These are phyloP conservation scores for Candoia aspera DNA, from an alignment of 2,113 vertebrate genomes.

Conservation along the genomic window DNA sequence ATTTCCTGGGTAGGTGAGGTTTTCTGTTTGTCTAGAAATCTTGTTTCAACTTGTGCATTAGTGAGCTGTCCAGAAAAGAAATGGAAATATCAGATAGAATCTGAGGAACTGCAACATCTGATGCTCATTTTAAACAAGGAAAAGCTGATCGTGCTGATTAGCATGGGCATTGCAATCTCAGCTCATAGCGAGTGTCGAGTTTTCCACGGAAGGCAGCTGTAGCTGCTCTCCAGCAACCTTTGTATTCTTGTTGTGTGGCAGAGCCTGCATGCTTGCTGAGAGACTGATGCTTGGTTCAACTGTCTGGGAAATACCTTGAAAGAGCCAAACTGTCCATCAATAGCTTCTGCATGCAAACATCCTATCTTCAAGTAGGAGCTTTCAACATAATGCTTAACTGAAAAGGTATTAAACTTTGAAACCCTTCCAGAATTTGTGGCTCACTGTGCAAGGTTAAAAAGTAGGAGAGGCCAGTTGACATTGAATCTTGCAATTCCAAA, in stretches of 20 bases:
- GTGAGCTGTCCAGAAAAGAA: conserved; percentile 39
- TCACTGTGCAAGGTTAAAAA: not conserved
- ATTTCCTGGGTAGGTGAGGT: not conserved
- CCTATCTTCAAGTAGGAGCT: not conserved
- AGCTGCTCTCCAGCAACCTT: not conserved
- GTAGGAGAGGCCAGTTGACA: not conserved
- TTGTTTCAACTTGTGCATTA: conserved; percentile 35
- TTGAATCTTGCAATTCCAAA: not conserved
- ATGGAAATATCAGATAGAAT: conserved; percentile 51
- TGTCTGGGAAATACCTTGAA: conserved; percentile 1
- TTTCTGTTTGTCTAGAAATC: conserved; percentile 32
- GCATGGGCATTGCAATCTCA: conserved; percentile 33
- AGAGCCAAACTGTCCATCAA: too few species aligned
- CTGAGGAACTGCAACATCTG: conserved; percentile 50
- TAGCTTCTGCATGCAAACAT: not conserved
- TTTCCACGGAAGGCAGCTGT: not conserved
- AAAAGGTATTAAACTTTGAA: not conserved
- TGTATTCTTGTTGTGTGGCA: not conserved
- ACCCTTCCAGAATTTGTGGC: not conserved
- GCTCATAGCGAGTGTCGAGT: not conserved
- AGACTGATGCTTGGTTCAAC: not conserved
- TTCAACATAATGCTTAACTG: not conserved
- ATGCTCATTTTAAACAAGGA: conserved; percentile 63
- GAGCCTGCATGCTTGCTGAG: too few species aligned
- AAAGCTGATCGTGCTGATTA: conserved; percentile 57